Evolutionary conservation across 2,113 vertebrate genomes (phyloP).

Genomic region (Lethenteron camtschaticum): DNA sequence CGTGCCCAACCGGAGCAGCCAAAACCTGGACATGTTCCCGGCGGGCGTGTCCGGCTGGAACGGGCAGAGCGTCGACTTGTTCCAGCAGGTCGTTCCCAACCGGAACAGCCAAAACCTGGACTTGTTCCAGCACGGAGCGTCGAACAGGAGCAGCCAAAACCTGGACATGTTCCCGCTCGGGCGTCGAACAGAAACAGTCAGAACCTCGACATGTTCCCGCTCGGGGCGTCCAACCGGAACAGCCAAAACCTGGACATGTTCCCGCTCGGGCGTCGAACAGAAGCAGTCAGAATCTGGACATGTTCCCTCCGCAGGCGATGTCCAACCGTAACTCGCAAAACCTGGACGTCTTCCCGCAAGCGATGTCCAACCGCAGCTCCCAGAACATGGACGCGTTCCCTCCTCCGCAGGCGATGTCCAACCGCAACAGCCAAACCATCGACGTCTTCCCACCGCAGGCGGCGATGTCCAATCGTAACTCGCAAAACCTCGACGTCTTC

Average conservation of each 20-base stretch:
- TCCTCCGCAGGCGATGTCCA: conserved; percentile 48
- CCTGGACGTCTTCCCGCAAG: conserved; percentile 50
- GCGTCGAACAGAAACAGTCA: too few relatives aligned
- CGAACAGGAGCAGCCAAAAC: conserved; percentile 73
- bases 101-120: conserved; percentile 50
- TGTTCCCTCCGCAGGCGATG: too few relatives aligned
- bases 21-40: conserved; percentile 24
- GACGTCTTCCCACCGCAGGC: too few relatives aligned
- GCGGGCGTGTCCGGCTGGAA: conserved; percentile 13
- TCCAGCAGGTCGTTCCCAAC: conserved; percentile 42
- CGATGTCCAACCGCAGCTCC: conserved; percentile 35
- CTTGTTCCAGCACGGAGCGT: conserved; percentile 46
- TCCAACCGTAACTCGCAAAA: conserved; percentile 35
- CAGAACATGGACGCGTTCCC: conserved; percentile 47
- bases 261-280: conserved; percentile 26
- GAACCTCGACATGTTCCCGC: conserved; percentile 62
- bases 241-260: conserved; percentile 45
- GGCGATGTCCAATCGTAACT: conserved; percentile 16
- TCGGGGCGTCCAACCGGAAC: conserved; percentile 25
- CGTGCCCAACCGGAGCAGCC: conserved; percentile 61
- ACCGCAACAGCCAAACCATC: conserved; percentile 15
- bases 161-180: too few relatives aligned
- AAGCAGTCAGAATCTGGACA: conserved; percentile 33
- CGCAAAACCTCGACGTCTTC: conserved; percentile 54
- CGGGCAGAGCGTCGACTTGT: conserved; percentile 52